Evolutionary conservation across 2,113 vertebrate genomes (phyloP).

Genomic region (Aleadryas rufinucha): DNA sequence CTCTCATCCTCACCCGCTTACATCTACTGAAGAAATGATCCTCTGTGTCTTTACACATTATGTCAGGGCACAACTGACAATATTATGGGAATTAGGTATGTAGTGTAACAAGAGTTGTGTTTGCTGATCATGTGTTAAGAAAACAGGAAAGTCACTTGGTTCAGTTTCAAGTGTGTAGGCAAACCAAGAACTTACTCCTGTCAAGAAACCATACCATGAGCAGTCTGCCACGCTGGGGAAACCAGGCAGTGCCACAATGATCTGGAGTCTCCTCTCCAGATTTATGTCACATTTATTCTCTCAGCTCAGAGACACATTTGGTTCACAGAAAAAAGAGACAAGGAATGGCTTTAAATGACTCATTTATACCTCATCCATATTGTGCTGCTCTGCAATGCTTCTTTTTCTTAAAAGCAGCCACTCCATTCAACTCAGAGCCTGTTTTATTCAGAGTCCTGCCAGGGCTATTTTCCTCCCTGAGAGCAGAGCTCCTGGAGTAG

Average conservation of each 20-base stretch:
- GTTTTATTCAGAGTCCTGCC: background rate
- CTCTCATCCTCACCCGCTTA: slow-evolving; percentile 12
- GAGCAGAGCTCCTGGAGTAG: background rate
- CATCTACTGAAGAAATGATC: background rate
- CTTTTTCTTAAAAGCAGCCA: background rate
- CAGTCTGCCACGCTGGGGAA: background rate
- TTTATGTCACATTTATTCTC: slow-evolving; percentile 47
- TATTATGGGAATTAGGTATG: slow-evolving; percentile 44
- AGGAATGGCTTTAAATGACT: slow-evolving; percentile 7
- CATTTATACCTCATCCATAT: background rate
- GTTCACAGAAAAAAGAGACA: background rate
- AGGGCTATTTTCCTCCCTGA: background rate
- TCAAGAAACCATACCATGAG: background rate
- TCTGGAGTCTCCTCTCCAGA: slow-evolving; percentile 18
- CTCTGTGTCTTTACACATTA: slow-evolving; percentile 36
- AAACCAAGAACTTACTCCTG: slow-evolving; percentile 28
- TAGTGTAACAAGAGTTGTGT: slow-evolving; percentile 28
- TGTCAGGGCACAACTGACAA: slow-evolving; percentile 48
- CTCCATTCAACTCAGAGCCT: background rate
- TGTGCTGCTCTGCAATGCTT: background rate
- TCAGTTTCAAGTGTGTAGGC: slow-evolving; percentile 45
- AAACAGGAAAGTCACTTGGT: slow-evolving; percentile 55
- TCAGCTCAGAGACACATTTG: slow-evolving; percentile 32
- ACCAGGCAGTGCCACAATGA: slow-evolving; percentile 13
- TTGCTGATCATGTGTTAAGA: slow-evolving; percentile 51